Evolutionary conservation across 2,888 invertebrate species (phyloP).

Genomic region (Macropis europaea): DNA sequence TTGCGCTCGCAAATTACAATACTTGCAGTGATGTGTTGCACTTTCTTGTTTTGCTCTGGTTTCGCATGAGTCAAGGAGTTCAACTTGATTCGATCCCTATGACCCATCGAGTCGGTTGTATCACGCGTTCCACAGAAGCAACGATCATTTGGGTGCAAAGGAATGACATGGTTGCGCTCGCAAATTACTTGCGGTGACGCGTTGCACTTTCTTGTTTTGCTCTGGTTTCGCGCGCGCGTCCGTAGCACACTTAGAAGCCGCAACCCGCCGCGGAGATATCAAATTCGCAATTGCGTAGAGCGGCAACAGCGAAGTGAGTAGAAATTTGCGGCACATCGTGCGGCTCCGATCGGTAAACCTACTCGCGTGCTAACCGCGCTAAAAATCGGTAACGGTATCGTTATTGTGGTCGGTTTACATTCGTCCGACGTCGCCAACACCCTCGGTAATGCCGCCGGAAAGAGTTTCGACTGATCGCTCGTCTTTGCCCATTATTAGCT

Average conservation of each 20-base stretch:
- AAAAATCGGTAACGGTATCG: constrained; percentile 73
- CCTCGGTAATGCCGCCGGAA: constrained; percentile 53
- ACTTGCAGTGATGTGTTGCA: constrained; percentile 25
- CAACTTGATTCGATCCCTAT: too few relatives aligned
- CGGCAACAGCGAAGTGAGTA: constrained; percentile 1
- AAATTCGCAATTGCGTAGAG: constrained; percentile 34
- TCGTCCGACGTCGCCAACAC: constrained; percentile 63
- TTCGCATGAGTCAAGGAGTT: too few relatives aligned
- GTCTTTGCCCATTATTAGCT: constrained; percentile 42
- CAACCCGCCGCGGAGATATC: constrained; percentile 43
- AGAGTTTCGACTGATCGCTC: constrained; percentile 53
- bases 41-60: constrained; percentile 33
- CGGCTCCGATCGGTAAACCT: constrained; percentile 45
- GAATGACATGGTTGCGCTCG: constrained; percentile 11
- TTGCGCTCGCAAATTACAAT: constrained; percentile 29
- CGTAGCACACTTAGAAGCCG: constrained; percentile 27
- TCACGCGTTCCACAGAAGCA: too few relatives aligned
- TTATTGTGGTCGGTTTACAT: constrained; percentile 70
- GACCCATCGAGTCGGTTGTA: too few relatives aligned
- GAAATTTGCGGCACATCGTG: constrained; percentile 46
- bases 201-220: constrained; percentile 38
- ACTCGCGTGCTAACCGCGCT: constrained; percentile 63
- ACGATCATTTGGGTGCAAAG: too few relatives aligned
- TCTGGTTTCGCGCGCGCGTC: constrained; percentile 21
- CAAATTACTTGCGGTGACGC: constrained; percentile 24